phyloP scores from a whole-genome alignment of 2,797 vertebrate genomes.

The Pangasius djambal region DNA sequence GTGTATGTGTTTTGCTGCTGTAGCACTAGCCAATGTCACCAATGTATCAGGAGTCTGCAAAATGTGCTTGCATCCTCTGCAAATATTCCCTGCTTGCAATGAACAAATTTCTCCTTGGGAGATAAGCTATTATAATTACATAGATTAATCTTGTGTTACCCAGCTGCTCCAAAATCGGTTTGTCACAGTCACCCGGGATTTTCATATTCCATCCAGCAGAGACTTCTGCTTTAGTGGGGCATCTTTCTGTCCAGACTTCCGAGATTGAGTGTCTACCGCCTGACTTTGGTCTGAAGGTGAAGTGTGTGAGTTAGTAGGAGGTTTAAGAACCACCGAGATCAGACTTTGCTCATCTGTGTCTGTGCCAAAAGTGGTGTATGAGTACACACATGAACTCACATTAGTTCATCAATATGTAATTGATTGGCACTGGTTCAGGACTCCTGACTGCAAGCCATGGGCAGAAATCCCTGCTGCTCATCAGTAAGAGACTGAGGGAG shows the following conservation, averaged over 20 bases:
- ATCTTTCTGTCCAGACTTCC: conserved; percentile 65
- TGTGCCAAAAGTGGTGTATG: conserved; percentile 59
- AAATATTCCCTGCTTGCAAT: conserved; percentile 56
- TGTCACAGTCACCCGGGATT: conserved; percentile 73
- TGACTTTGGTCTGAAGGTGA: conserved; percentile 58
- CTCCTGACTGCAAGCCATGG: conserved; percentile 44
- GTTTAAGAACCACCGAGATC: conserved; percentile 60
- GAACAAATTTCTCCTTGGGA: conserved; percentile 56
- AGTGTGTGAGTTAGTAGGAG: conserved; percentile 62
- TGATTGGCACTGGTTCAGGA: conserved; percentile 66
- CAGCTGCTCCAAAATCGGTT: conserved; percentile 70
- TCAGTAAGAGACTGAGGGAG: conserved; percentile 31
- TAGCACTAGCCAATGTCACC: conserved; percentile 41
- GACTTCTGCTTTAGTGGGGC: conserved; percentile 61
- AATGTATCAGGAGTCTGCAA: conserved; percentile 44
- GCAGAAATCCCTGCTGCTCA: conserved; percentile 40
- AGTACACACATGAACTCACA: conserved; percentile 65
- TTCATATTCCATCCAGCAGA: conserved; percentile 57
- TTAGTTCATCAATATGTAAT: conserved; percentile 67
- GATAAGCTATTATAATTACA: conserved; percentile 70
- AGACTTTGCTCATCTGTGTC: conserved; percentile 66
- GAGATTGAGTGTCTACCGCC: conserved; percentile 52
- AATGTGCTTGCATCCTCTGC: conserved; percentile 41
- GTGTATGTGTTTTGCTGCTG: conserved; percentile 28
- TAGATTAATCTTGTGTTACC: conserved; percentile 71